Evolutionary conservation across 1,140 invertebrate species (phyloP).

Genomic region (Sitodiplosis mosellana): DNA sequence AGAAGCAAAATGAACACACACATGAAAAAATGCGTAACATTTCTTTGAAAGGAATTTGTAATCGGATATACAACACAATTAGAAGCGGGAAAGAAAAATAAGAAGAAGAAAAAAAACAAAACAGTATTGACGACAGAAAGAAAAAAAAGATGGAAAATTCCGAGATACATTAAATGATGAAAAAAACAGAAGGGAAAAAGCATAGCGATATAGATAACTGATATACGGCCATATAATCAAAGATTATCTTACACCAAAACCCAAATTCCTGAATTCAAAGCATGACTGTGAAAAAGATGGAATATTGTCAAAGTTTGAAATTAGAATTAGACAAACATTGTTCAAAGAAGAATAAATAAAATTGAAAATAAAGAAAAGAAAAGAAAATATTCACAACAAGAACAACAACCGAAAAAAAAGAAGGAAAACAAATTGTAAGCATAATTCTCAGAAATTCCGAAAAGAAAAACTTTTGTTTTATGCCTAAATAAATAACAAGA

Average conservation of each 20-base stretch:
- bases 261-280: conserved; percentile 27
- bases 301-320: conserved; percentile 4
- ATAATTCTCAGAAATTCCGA: too few species aligned
- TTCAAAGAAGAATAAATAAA: background rate
- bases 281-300: conserved; percentile 26
- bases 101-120: too few species aligned
- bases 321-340: background rate
- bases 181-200: too few species aligned
- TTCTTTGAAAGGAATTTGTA: too few species aligned
- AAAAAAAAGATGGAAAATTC: background rate
- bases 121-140: too few species aligned
- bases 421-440: background rate
- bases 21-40: too few species aligned
- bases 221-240: background rate
- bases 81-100: too few species aligned
- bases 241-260: conserved; percentile 26
- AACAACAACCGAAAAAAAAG: background rate
- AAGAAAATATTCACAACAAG: background rate
- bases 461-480: too few species aligned
- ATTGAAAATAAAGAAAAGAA: background rate
- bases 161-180: background rate
- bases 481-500: too few species aligned
- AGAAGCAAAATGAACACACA: too few species aligned
- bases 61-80: too few species aligned
- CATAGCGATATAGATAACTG: background rate